These are phyloP conservation scores for Motacilla tschutschensis DNA, from an alignment of 2,113 vertebrate species.

Conservation along the genomic window DNA sequence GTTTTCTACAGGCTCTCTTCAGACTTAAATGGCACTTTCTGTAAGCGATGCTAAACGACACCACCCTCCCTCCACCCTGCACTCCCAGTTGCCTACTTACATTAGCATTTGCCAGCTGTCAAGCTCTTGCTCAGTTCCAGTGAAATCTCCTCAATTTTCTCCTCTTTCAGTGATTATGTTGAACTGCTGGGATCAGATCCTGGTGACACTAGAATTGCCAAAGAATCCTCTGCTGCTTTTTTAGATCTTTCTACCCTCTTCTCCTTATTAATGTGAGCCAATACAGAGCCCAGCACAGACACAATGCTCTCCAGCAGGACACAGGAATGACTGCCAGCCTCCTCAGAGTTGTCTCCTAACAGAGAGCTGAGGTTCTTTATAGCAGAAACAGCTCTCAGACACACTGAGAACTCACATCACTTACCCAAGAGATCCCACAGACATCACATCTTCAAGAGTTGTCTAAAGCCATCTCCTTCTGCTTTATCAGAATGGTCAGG, in stretches of 20 bases:
- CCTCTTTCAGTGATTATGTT: neutral
- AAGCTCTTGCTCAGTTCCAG: neutral
- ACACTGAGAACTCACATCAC: neutral
- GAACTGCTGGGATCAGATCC: neutral
- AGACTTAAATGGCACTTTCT: neutral
- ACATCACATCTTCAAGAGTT: neutral
- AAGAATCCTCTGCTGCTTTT: neutral
- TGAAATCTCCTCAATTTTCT: slow-evolving; percentile 36
- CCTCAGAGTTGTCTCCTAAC: neutral
- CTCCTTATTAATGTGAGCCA: neutral
- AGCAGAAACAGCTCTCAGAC: neutral
- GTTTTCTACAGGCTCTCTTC: neutral
- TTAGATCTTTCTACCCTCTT: rapidly evolving
- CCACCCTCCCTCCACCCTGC: neutral
- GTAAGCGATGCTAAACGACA: neutral
- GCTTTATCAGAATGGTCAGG: neutral
- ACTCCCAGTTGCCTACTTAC: slow-evolving; percentile 33
- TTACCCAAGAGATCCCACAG: neutral
- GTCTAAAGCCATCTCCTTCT: neutral
- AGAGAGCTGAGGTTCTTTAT: neutral
- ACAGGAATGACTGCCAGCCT: neutral
- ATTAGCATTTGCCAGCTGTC: slow-evolving; percentile 37
- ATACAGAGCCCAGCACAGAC: neutral
- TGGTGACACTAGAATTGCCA: neutral
- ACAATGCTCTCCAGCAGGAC: neutral